Percentiles rank a stretch among this genome's conserved stretches.
Conservation (phyloP, 2,888 invertebrate genomes). For the Cephus nigrinus region DNA sequence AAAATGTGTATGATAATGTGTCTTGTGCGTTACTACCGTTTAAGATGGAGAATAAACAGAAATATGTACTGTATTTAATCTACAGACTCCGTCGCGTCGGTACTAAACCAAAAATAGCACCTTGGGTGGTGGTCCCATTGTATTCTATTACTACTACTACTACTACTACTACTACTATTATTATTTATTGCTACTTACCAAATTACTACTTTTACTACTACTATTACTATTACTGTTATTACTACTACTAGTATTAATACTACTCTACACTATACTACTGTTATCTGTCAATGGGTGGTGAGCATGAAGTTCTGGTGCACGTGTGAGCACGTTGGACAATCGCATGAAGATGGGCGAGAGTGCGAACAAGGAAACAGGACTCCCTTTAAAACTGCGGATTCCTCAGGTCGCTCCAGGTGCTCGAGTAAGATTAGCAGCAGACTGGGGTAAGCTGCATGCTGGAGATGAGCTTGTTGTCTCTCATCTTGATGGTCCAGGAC, state of each 20-base stretch:
- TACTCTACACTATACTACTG: slow-evolving; percentile 6
- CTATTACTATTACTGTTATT: slow-evolving; percentile 3
- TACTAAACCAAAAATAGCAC: slow-evolving; percentile 16
- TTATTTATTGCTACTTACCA: slow-evolving; percentile 13
- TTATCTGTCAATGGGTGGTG: slow-evolving; percentile 25
- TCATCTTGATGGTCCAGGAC: slow-evolving; percentile 59
- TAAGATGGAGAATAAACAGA: background rate
- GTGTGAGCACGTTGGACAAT: slow-evolving; percentile 4
- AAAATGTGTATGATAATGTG: background rate
- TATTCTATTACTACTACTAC: slow-evolving; percentile 12
- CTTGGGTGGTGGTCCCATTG: slow-evolving; percentile 19
- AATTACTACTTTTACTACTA: slow-evolving; percentile 13
- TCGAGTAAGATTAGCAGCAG: slow-evolving; percentile 58
- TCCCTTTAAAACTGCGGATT: slow-evolving; percentile 17
- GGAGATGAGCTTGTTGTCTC: slow-evolving; percentile 60
- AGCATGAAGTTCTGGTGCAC: slow-evolving; percentile 31
- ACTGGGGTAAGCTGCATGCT: slow-evolving; percentile 60
- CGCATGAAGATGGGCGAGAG: slow-evolving; percentile 3
- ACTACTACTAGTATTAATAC: slow-evolving; percentile 14
- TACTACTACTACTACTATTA: slow-evolving; percentile 19
- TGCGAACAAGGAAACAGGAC: slow-evolving; percentile 3
- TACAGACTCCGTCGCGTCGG: background rate
- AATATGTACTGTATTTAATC: background rate
- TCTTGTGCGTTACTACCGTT: background rate
- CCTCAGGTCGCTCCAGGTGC: slow-evolving; percentile 61